Base-by-base conservation (phyloP, 2,113 vertebrate genomes). In the Alouatta palliata region DNA sequence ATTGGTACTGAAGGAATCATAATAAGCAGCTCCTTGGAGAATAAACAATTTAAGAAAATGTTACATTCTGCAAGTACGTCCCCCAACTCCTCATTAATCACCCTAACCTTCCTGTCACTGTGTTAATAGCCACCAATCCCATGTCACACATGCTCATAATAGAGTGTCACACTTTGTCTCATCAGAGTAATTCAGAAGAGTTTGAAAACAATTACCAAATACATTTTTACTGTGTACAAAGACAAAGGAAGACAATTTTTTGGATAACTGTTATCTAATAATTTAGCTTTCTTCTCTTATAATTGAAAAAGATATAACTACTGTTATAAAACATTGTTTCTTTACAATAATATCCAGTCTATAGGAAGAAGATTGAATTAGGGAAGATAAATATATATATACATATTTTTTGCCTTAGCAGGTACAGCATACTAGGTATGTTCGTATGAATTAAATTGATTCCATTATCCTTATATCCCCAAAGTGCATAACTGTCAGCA, bases 1-100 rank as follows among this genome's bases (percentile, higher is more conserved):
- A 79, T 49, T 91, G 70, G 14, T 71, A 40, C 35, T 35, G 49
- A 91, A 91, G 66, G 43, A 56, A 20, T 25, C 32, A 49, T 70
- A 64, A 79, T 76, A 86, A 66, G 52, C 5, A 45, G 66, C 56
- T 96, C 88, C 82, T 95, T 80, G 17, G 91, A 94, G 86, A 80
- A 52, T 19, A 49, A 11, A 6, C 6, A 81, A 45, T 88, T 85
- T 90, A 54, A 81, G 81, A 90, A 94, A 96, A 93, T 32, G 77
- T 77, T 97, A 16, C 58, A 16, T 49, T 91, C 35, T 64, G 7
- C 82, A 90, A 77, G 32, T 56, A 12, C 13, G 25, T 84, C 47
- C 14, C 27, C 35, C n/a, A 43, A 27, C n/a, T 68, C 27, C 49
- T 88, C 71, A 90, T 49, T 49, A 47, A 79, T 92, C 85, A 91